phyloP scores from a whole-genome alignment of 1,140 invertebrate genomes.

The Drosophila pallidifrons region DNA sequence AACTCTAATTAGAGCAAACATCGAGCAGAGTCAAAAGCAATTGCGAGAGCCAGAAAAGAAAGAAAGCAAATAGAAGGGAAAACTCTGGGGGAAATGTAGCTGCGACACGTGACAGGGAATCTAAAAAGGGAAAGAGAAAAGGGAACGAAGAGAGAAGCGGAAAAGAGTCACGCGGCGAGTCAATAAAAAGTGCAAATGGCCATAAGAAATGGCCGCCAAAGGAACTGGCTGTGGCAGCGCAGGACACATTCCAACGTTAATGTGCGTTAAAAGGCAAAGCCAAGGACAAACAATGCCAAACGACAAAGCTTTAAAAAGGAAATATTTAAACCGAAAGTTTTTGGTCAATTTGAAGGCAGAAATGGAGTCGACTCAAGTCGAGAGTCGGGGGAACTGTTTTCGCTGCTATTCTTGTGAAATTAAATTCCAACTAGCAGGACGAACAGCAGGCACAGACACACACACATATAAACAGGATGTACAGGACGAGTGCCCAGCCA shows the following conservation, averaged over 20 bases:
- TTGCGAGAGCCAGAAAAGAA: neutral
- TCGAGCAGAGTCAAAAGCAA: slow-evolving; percentile 31
- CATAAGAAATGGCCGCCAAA: slow-evolving; percentile 52
- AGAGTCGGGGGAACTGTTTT: neutral
- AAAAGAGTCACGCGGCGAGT: slow-evolving; percentile 46
- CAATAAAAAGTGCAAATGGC: slow-evolving; percentile 56
- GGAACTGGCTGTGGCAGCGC: slow-evolving; percentile 38
- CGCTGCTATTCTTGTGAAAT: slow-evolving; percentile 50
- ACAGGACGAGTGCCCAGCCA: neutral
- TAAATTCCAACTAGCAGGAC: slow-evolving; percentile 53
- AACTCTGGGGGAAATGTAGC: slow-evolving; percentile 28
- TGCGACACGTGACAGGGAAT: slow-evolving; percentile 33
- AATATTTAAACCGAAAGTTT: slow-evolving; percentile 51
- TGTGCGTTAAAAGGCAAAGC: slow-evolving; percentile 54
- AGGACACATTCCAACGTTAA: slow-evolving; percentile 53
- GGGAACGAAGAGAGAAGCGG: slow-evolving; percentile 5
- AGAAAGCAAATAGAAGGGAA: neutral
- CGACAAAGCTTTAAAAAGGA: slow-evolving; percentile 35
- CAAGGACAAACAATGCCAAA: slow-evolving; percentile 18
- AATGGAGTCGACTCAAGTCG: neutral
- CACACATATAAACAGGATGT: neutral
- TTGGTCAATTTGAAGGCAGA: slow-evolving; percentile 27
- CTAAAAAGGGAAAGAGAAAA: neutral
- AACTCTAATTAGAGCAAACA: slow-evolving; percentile 47
- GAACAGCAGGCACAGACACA: neutral